Evolutionary conservation across 1,140 invertebrate genomes (phyloP), one percentile per base, ranked within the genome.

Genomic region (Aphelenchoides avenae): DNA sequence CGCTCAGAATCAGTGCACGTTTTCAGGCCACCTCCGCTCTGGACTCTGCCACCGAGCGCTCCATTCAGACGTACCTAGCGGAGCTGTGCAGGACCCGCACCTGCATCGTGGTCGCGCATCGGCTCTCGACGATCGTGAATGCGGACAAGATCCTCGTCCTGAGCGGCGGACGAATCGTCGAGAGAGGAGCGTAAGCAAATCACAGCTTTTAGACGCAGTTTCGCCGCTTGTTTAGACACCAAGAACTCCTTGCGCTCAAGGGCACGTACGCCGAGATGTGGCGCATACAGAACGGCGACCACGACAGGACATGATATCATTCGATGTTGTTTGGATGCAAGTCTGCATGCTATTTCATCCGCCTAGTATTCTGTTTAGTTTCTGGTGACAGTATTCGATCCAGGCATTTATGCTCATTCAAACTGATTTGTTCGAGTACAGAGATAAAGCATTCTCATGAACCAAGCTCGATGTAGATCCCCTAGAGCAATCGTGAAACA

Each of bases 41-140:
- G 3, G 78, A 74, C 46, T 77, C 79, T 2, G 61, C 73, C 33
- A 78, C 71, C 9, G 78, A 79, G 53, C 27, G 65, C 39, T 47
- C 61, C 5, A 72, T 81, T 31, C 74, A 82, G 82, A 78, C 84
- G 6, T 87, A 59, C 22, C 37, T 59, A 34, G 31, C 39, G 26
- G 57, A 59, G 31, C n/a, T 59, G 48, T 89, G 1, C 78, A 91
- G 39, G 80, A 84, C 40, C 80, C 82, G 61, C 84, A 92, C 27
- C 86, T 63, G 51, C 24, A 33, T 64, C 11, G 42, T 65, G 40
- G 61, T 66, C n/a, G 34, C 29, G 7, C 57, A 37, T 7, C 13
- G 68, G 34, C 61, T 67, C 3, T 71, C 68, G 5, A 73, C 71
- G 2, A 47, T 73, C 26, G 54, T 70, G 11, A 50, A 60, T 22